Percentiles rank a stretch among this genome's conserved stretches.
Conservation (phyloP, 2,888 invertebrate species). For the Kryphioiulus occultus region DNA sequence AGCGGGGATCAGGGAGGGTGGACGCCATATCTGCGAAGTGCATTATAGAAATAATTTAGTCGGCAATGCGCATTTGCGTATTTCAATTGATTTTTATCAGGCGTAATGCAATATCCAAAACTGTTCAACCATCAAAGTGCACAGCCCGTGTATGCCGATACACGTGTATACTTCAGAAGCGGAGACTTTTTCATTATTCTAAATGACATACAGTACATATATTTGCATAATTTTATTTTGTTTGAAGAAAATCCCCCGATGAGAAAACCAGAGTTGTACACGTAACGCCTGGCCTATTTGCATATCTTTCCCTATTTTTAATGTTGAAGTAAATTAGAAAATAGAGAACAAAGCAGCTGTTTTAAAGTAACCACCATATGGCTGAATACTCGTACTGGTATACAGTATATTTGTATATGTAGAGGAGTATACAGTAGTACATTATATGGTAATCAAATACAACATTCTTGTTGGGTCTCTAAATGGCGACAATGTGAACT, state of each 20-base stretch:
- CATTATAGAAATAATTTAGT: not conserved
- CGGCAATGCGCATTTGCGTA: not conserved
- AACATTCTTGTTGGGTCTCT: not conserved
- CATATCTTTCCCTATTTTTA: not conserved
- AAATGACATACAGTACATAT: not conserved
- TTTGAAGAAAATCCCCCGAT: not conserved
- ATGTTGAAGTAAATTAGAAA: not conserved
- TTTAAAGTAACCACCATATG: no score
- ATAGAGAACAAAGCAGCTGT: not conserved
- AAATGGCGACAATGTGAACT: not conserved
- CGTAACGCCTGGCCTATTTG: not conserved
- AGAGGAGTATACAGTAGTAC: no score
- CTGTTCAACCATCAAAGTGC: conserved; percentile 5
- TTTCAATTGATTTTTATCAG: conserved; percentile 5
- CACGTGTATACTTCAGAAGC: not conserved
- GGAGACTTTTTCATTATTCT: not conserved
- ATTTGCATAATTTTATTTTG: not conserved
- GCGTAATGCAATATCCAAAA: not conserved
- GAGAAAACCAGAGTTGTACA: not conserved
- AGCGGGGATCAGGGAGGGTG: not conserved
- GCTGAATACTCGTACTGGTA: no score
- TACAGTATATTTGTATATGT: no score
- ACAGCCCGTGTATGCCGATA: not conserved
- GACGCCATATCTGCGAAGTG: not conserved
- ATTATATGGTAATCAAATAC: not conserved